phyloP scores from a whole-genome alignment of 2,888 invertebrate species.

The Mamestra brassicae region DNA sequence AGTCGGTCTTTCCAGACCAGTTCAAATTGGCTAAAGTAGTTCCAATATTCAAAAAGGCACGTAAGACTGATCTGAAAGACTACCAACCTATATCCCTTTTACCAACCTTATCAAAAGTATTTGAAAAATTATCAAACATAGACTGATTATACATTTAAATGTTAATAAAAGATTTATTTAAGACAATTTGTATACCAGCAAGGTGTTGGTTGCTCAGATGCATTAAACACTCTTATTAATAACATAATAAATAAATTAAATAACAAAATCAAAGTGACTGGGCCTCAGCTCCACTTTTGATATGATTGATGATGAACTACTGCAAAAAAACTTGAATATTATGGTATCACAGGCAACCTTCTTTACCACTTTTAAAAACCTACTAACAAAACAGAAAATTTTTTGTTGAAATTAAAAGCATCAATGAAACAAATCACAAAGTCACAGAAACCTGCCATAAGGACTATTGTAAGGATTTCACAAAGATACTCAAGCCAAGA shows the following conservation, averaged over 20 bases:
- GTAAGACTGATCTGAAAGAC: neutral
- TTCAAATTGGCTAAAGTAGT: neutral
- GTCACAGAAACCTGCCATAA: too few relatives aligned
- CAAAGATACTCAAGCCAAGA: too few relatives aligned
- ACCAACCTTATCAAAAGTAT: neutral
- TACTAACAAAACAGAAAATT: too few relatives aligned
- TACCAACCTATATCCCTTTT: neutral
- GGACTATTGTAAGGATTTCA: too few relatives aligned
- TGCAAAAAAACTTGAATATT: too few relatives aligned
- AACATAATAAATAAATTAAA: slow-evolving; percentile 1
- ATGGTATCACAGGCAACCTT: too few relatives aligned
- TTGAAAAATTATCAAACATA: neutral
- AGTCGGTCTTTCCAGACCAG: neutral
- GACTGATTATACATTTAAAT: neutral
- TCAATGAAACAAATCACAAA: too few relatives aligned
- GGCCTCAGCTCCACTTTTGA: too few relatives aligned
- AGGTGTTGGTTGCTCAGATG: neutral
- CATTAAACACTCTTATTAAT: neutral
- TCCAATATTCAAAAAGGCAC: neutral
- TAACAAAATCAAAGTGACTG: neutral
- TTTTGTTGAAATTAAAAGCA: too few relatives aligned
- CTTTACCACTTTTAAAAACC: too few relatives aligned
- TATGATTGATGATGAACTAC: too few relatives aligned
- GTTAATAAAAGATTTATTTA: neutral
- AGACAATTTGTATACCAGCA: slow-evolving; percentile 5